phyloP scores from a whole-genome alignment of 2,113 vertebrate species.

The Oryzias curvinotus region DNA sequence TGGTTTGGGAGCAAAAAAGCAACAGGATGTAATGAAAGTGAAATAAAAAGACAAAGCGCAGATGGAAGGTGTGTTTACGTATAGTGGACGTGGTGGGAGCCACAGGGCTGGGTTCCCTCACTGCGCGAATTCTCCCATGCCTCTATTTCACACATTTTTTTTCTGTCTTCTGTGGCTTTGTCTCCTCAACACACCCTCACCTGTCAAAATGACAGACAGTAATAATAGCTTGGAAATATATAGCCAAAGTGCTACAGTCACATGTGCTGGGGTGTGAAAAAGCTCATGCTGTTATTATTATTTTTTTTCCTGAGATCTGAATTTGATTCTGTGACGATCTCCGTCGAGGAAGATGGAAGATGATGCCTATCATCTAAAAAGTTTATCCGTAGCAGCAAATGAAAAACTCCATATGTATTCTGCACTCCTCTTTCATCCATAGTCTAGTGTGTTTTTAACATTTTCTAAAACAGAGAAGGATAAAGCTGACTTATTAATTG shows the following conservation, averaged over 20 bases:
- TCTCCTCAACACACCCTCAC: constrained; percentile 49
- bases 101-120: constrained; percentile 26
- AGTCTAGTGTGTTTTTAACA: background rate
- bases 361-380: constrained; percentile 11
- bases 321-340: constrained; percentile 40
- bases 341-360: constrained; percentile 31
- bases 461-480: background rate
- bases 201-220: constrained; percentile 59
- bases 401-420: background rate
- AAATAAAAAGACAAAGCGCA: constrained; percentile 18
- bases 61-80: constrained; percentile 13
- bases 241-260: constrained; percentile 63
- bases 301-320: constrained; percentile 41
- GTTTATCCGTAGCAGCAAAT: background rate
- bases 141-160: constrained; percentile 47
- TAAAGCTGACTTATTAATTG: constrained; percentile 17
- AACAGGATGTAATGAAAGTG: background rate
- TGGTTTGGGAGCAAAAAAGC: constrained; percentile 1
- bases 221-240: constrained; percentile 60
- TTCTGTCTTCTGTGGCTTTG: constrained; percentile 36
- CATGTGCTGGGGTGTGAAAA: constrained; percentile 58
- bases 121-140: constrained; percentile 47
- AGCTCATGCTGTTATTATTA: constrained; percentile 27
- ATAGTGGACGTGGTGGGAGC: constrained; percentile 32
- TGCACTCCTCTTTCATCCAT: background rate